Base-by-base conservation (phyloP, 2,113 vertebrate genomes). In the Xiphorhynchus elegans region DNA sequence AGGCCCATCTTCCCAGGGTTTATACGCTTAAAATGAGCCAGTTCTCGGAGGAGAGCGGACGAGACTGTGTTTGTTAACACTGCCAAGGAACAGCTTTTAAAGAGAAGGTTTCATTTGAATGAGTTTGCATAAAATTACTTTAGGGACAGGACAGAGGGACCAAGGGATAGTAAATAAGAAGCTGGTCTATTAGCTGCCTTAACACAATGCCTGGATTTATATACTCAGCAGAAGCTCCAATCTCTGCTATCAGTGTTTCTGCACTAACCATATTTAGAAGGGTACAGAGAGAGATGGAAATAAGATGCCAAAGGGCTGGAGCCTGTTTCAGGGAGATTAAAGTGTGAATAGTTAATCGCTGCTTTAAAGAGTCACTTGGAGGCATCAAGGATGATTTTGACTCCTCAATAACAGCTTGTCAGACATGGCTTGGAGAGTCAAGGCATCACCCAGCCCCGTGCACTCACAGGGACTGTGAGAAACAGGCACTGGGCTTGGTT, bases 41-140 rank as follows among this genome's bases (percentile, higher is more conserved):
- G 85, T 63, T 76, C 93, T 94, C 0, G 0, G 73, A 89, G 94
- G 64, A 94, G 56, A 66, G 77, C 2, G 0, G 69, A 52, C 0
- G 11, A 95, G 83, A 60, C 55, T 7, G 0, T 79, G 75, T 94
- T 94, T 89, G 89, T 91, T 91, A 95, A 81, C 80, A 29, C 31
- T 94, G 63, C 73, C 91, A 91, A 82, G 89, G 80, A 70, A 74
- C 85, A 94, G 80, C 52, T 56, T 81, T 82, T 86, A 91, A 93
- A 93, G 78, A 86, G 73, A 72, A 76, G 84, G 89, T 53, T 90
- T 94, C 53, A 84, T 96, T 83, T 90, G 84, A 96, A 94, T 91
- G 89, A 79, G 69, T 93, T 95, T 94, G 87, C 95, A 94, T 96
- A 93, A 96, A 96, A 94, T 72, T 26, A 91, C 92, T 95, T 93